Conservation (phyloP, 2,113 vertebrate species). For the Paralichthys olivaceus region DNA sequence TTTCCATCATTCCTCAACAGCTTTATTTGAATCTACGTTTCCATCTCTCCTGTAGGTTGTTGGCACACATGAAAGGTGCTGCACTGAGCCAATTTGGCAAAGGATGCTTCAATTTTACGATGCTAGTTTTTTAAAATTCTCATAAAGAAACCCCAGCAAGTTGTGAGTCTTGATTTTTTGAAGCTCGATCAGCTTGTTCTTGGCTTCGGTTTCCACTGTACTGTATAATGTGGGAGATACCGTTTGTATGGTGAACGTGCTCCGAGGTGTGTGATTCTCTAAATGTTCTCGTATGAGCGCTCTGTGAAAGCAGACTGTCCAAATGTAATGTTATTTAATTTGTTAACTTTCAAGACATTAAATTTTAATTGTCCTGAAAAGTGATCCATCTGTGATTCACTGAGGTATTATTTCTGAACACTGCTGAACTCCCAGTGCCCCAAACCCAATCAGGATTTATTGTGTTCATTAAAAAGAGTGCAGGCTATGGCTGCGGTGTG, state of each 20-base stretch:
- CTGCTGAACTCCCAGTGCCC: constrained; percentile 44
- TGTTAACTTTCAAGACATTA: constrained; percentile 43
- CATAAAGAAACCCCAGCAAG: background rate
- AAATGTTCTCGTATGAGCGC: background rate
- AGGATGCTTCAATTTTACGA: constrained; percentile 11
- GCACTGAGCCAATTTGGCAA: constrained; percentile 27
- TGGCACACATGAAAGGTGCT: constrained; percentile 1
- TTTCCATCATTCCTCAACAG: constrained; percentile 23
- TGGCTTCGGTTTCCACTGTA: background rate
- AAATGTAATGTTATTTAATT: constrained; percentile 39
- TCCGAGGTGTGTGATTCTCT: background rate
- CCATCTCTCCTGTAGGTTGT: constrained; percentile 18
- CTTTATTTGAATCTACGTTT: constrained; percentile 14
- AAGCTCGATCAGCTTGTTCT: constrained; percentile 4
- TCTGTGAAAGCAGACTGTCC: background rate
- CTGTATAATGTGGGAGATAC: background rate
- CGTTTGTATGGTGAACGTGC: background rate
- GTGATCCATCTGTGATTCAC: constrained; percentile 32
- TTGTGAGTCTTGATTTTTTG: background rate
- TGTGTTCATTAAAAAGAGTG: constrained; percentile 36
- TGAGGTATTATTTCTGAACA: constrained; percentile 42
- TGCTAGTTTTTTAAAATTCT: background rate
- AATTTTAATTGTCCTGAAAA: constrained; percentile 50
- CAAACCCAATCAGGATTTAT: constrained; percentile 59
- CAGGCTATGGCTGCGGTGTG: constrained; percentile 21